phyloP scores from a whole-genome alignment of 2,797 vertebrate genomes.

The Xiphorhynchus erythropygius region DNA sequence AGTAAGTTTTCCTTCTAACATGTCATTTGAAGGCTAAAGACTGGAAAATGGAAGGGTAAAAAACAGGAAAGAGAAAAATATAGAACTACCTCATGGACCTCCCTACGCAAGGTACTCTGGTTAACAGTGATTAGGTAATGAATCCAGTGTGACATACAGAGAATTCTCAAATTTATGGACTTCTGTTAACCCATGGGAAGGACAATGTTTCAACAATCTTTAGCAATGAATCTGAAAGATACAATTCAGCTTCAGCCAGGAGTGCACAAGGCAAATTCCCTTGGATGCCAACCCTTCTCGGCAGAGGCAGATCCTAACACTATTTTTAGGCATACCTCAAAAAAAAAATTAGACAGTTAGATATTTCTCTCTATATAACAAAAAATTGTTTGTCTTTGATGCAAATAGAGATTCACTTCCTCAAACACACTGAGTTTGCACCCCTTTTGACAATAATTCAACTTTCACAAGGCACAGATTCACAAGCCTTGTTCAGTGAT shows the following conservation, averaged over 20 bases:
- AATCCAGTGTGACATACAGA: neutral
- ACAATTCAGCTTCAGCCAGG: no score
- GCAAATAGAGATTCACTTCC: neutral
- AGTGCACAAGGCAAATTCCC: neutral
- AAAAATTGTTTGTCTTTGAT: neutral
- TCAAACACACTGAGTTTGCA: neutral
- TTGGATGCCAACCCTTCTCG: neutral
- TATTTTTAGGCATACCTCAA: neutral
- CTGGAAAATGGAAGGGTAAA: neutral
- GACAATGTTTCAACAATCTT: neutral
- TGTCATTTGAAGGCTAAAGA: neutral
- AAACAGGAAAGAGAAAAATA: neutral
- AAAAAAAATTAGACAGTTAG: neutral
- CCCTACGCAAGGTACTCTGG: neutral
- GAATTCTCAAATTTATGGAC: neutral
- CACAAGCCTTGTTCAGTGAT: neutral
- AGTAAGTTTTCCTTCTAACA: neutral
- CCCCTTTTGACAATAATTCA: neutral
- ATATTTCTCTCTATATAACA: neutral
- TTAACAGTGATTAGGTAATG: neutral
- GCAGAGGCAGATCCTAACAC: neutral
- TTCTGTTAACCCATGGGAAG: neutral
- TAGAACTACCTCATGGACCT: rapidly evolving
- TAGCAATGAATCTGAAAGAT: neutral
- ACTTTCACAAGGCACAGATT: neutral